These are phyloP conservation scores for Eupsittula cactorum DNA, from an alignment of 2,113 vertebrate genomes.

Conservation along the genomic window DNA sequence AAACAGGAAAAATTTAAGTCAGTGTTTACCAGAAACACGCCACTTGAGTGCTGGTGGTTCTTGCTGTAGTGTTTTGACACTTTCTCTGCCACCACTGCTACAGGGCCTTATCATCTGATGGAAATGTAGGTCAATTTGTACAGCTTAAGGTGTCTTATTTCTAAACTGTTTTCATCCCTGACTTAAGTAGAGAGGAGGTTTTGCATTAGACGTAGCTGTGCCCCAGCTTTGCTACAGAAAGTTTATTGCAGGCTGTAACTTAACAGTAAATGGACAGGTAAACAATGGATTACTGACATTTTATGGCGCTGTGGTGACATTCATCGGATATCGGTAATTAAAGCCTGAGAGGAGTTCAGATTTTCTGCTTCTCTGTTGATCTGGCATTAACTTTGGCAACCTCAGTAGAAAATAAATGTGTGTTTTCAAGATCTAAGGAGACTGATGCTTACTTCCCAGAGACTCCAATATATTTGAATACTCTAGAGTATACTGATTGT, in stretches of 20 bases:
- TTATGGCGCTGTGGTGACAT: not conserved
- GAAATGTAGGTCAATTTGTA: constrained; percentile 13
- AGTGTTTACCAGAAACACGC: not conserved
- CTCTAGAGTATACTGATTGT: not conserved
- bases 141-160: not conserved
- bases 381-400: not conserved
- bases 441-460: not conserved
- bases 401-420: not conserved
- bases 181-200: not conserved
- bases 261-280: not conserved
- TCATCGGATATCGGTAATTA: not conserved
- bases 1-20: not conserved
- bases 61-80: not conserved
- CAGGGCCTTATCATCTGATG: not conserved
- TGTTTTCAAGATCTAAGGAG: not conserved
- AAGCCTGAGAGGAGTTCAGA: not conserved
- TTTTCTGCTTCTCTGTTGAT: not conserved
- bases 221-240: not conserved
- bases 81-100: not conserved
- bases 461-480: not conserved
- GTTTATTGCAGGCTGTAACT: not conserved
- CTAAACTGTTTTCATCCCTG: not conserved
- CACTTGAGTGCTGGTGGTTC: not conserved
- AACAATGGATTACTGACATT: not conserved
- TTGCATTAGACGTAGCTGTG: not conserved